Base-by-base conservation (phyloP, 2,113 vertebrate genomes). In the Scalopus aquaticus region DNA sequence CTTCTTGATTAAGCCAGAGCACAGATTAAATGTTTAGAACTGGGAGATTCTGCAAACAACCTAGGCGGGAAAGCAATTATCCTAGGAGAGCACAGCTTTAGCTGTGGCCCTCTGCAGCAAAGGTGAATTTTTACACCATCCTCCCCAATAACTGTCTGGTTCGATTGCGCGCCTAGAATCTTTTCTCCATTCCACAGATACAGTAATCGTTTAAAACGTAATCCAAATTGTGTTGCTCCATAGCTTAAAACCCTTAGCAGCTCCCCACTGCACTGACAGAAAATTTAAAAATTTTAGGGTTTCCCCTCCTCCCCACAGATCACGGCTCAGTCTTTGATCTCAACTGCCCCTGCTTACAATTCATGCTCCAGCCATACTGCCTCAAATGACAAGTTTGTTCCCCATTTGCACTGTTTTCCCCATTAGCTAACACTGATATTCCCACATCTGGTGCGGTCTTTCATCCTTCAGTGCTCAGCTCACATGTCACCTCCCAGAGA, bases 61-160 rank as follows among this genome's bases (percentile, higher is more conserved):
- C 19, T 12, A 95, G 93, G 95, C 12, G 93, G 91, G 94, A 97
- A 96, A 97, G 95, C 88, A 97, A 97, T 97, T 96, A 95, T 85
- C 95, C 58, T 4, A 60, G 87, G 70, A 87, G 28, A 95, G 19
- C 46, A 69, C 11, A 4, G 90, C 62, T 64, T 95, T 90, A 74
- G 91, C 90, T 69, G 69, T 0, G 2, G 64, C 65, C 90, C 70
- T 82, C 76, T 32, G 54, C 8, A 88, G 87, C 77, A 76, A 69
- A 93, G 84, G 84, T 91, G 76, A 84, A 64, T 69, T 73, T 83
- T 60, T n/a, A 7, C 28, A 60, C 24, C 28, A 39, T n/a, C 67
- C 67, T 37, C 67, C 22, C n/a, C 20, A 70, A 24, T 37, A 82
- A 44, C 17, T 64, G 22, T 35, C 65, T 22, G 42, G 65, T 54